Evolutionary conservation across 2,797 vertebrate species (phyloP).

Genomic region (Acanthurus tractus): DNA sequence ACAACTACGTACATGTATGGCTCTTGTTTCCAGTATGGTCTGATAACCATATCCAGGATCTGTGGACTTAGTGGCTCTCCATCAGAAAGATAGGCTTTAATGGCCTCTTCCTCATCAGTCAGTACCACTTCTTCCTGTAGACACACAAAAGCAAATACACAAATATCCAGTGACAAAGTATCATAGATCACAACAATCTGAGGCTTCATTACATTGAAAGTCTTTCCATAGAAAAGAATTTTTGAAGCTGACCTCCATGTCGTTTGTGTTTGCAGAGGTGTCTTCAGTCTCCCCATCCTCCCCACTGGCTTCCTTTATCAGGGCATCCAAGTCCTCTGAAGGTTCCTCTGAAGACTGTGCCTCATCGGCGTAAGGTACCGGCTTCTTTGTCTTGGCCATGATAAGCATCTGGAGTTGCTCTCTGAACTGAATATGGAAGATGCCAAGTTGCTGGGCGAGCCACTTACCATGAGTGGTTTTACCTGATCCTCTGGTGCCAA

Average conservation of each 20-base stretch:
- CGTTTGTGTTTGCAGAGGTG: not conserved
- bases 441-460: constrained; percentile 89
- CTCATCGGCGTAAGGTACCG: constrained; percentile 82
- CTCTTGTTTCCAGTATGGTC: constrained; percentile 92
- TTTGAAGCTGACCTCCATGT: constrained; percentile 49
- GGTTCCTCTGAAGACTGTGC: constrained; percentile 78
- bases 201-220: not conserved
- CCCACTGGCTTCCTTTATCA: constrained; percentile 53
- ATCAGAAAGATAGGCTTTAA: constrained; percentile 87
- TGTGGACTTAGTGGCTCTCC: constrained; percentile 82
- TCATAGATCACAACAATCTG: not conserved
- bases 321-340: constrained; percentile 59
- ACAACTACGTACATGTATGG: constrained; percentile 88
- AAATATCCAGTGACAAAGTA: not conserved
- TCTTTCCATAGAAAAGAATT: not conserved
- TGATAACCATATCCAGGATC: constrained; percentile 88
- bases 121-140: constrained; percentile 76
- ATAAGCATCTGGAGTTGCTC: constrained; percentile 92
- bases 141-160: constrained; percentile 29
- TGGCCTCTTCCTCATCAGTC: constrained; percentile 89
- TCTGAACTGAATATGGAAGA: constrained; percentile 96
- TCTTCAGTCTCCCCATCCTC: constrained; percentile 37
- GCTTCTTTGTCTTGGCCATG: constrained; percentile 88
- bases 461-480: constrained; percentile 89
- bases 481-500: constrained; percentile 91